Conservation (phyloP, 1,140 invertebrate genomes). For the Leptinotarsa texana region DNA sequence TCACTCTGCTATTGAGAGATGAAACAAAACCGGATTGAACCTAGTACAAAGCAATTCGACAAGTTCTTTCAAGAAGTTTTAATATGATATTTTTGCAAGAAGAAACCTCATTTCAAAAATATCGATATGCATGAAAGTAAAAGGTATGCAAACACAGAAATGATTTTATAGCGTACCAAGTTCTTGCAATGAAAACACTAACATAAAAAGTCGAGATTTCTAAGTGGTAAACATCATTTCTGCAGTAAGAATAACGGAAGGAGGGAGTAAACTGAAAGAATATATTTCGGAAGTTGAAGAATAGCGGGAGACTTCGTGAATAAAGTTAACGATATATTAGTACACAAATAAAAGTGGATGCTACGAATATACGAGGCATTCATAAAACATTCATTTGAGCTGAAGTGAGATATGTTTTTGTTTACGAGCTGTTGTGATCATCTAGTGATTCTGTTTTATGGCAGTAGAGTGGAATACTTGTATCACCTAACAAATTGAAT, state of each 20-base stretch:
- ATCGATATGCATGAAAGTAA: neutral
- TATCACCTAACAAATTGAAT: no score
- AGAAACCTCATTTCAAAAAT: neutral
- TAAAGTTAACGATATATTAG: slow-evolving; percentile 6
- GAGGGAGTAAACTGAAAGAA: neutral
- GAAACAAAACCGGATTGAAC: neutral
- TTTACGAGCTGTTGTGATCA: neutral
- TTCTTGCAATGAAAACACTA: neutral
- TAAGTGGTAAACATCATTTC: slow-evolving; percentile 2
- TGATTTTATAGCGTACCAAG: neutral
- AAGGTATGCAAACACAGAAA: neutral
- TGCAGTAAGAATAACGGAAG: neutral
- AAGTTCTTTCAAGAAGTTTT: neutral
- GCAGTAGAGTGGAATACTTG: no score
- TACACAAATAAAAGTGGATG: neutral
- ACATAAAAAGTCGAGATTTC: neutral
- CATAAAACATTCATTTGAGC: neutral
- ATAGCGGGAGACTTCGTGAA: neutral
- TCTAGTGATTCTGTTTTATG: no score
- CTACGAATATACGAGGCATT: neutral
- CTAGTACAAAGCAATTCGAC: neutral
- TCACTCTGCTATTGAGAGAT: no score
- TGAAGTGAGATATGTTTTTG: neutral
- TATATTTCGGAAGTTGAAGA: neutral
- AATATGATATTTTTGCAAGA: neutral